Evolutionary conservation across 1,140 invertebrate species (phyloP), one percentile per base, ranked within the genome.

Genomic region (Choristoneura fumiferana): DNA sequence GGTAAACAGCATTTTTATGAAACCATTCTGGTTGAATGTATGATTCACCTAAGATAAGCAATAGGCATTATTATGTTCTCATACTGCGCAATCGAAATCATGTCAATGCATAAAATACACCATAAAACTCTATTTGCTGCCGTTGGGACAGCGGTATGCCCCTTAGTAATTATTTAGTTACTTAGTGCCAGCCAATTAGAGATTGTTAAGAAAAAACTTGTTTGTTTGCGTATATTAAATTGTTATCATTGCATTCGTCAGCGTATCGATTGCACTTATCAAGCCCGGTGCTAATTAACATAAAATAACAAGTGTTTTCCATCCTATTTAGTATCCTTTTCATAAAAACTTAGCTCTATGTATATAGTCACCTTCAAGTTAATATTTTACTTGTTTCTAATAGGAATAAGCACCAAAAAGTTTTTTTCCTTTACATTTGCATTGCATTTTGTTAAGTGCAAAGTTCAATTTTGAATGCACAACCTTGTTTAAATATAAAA

Each of bases 1-100:
- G 79, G 83, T 85, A 76, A 61, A 57, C 38, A 53, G 29, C 36
- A n/a, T 22, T 60, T 64, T 45, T 58, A n/a, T 36, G 40, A 68
- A 67, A 57, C 60, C 56, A 43, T 69, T 64, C 36, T 34, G 12
- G 29, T 18, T 29, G 9, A 54, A 54, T 36, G 12, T 69, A 65
- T 78, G 71, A 78, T 71, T 79, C 73, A 82, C 60, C 17, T 43
- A 52, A 59, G 66, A 69, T 72, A 66, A 69, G 63, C 57, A 3
- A n/a, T n/a, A n/a, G n/a, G 12, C 9, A 29, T 49, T 49, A 22
- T 22, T 33, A 4, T 55, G 1, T 56, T 36, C 10, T 36, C 37
- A 56, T 37, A 37, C 33, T 56, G 18, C 43, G 43, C 43, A 49
- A 49, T 10, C 0, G 43, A 49, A 38, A 36, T 39, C 9, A 33